These are phyloP conservation scores for Rhinolophus ferrumequinum DNA, from an alignment of 2,113 vertebrate genomes.

Conservation along the genomic window DNA sequence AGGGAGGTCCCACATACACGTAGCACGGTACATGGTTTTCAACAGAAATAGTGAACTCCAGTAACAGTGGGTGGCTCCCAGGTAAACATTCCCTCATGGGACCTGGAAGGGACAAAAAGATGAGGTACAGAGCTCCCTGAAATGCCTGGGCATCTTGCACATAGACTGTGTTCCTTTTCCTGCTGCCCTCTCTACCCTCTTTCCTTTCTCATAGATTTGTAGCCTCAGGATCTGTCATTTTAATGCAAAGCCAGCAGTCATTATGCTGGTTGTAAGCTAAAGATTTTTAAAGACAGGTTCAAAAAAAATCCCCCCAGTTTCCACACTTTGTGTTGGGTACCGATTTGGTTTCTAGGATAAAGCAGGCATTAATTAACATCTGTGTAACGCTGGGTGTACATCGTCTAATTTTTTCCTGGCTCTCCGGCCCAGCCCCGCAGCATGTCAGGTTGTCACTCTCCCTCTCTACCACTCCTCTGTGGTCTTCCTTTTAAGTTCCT, in stretches of 20 bases:
- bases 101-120: neutral
- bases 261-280: conserved; percentile 5
- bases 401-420: neutral
- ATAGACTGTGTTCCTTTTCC: neutral
- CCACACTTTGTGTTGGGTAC: conserved; percentile 14
- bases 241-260: neutral
- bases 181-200: neutral
- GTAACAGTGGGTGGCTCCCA: neutral
- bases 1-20: neutral
- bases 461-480: neutral
- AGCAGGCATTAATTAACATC: conserved; percentile 56
- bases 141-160: neutral
- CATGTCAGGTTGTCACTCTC: neutral
- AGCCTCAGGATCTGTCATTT: conserved; percentile 3
- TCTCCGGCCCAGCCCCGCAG: conserved; percentile 1
- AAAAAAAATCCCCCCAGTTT: conserved; percentile 30
- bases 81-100: neutral
- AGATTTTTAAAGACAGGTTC: conserved; percentile 22
- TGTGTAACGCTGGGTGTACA: neutral
- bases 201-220: neutral
- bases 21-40: conserved; percentile 3
- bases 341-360: conserved; percentile 69
- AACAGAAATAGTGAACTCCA: neutral
- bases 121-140: neutral
- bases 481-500: conserved; percentile 1